Evolutionary conservation across 2,888 invertebrate species (phyloP).

Genomic region (Chalcis sispes): DNA sequence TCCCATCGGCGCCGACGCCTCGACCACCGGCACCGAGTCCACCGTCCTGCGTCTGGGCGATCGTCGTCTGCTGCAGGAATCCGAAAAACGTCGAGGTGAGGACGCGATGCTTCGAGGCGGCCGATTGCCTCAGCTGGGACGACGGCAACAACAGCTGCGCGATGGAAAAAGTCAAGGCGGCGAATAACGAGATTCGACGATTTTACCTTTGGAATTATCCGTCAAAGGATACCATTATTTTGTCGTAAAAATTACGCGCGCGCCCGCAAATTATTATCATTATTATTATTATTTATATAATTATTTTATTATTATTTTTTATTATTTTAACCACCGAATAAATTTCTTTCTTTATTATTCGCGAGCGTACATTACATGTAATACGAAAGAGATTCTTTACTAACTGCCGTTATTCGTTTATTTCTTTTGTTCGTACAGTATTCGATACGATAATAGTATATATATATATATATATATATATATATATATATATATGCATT

Average conservation of each 20-base stretch:
- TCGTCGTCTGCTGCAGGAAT: constrained; percentile 82
- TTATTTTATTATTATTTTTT: too few species aligned
- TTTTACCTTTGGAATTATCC: constrained; percentile 65
- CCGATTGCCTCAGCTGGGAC: constrained; percentile 83
- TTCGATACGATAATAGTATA: too few species aligned
- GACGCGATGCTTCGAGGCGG: constrained; percentile 82
- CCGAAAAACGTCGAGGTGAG: constrained; percentile 54
- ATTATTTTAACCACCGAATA: too few species aligned
- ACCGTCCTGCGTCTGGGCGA: constrained; percentile 85
- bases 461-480: too few species aligned
- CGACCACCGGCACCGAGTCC: constrained; percentile 75
- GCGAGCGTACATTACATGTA: too few species aligned
- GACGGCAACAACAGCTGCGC: constrained; percentile 83
- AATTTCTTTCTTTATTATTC: too few species aligned
- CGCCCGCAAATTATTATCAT: too few species aligned
- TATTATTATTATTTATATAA: too few species aligned
- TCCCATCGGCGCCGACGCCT: constrained; percentile 76
- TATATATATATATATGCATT: background rate
- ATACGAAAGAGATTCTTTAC: too few species aligned
- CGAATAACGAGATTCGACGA: constrained; percentile 69
- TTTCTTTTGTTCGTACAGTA: too few species aligned
- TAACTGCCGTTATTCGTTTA: too few species aligned
- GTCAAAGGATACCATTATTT: too few species aligned
- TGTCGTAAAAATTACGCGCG: background rate
- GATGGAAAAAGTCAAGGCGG: constrained; percentile 79